Conservation (phyloP, 2,113 vertebrate genomes). For the Platysternon megacephalum region DNA sequence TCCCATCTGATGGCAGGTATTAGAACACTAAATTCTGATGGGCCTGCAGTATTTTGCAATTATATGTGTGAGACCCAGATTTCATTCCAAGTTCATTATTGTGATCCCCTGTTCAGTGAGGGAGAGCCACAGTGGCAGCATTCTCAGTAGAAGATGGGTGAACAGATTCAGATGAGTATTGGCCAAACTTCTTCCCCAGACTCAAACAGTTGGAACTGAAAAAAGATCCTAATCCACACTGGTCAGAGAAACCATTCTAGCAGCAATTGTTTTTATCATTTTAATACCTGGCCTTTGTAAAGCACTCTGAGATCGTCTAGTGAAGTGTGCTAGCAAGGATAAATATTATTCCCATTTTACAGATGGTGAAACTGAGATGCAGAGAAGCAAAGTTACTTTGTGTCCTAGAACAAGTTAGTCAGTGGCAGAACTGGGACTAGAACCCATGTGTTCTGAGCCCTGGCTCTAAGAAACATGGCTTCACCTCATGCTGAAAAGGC, state of each 20-base stretch:
- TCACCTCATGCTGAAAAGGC: not conserved
- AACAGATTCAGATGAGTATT: not conserved
- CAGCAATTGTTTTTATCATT: not conserved
- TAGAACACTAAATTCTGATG: not conserved
- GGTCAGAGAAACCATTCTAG: not conserved
- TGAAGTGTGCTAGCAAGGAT: not conserved
- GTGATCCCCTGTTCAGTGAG: not conserved
- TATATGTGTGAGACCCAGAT: not conserved
- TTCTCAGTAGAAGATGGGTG: not conserved
- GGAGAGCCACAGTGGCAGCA: not conserved
- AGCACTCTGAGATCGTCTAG: not conserved
- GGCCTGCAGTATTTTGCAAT: not conserved
- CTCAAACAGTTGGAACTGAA: not conserved
- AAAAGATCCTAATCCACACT: not conserved
- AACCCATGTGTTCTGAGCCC: not conserved
- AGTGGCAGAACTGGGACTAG: not conserved
- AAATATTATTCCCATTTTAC: not conserved
- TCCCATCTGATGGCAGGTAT: not conserved
- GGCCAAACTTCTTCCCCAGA: not conserved
- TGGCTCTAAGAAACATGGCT: not conserved
- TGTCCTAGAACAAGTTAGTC: not conserved
- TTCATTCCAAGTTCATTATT: not conserved
- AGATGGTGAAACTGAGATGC: not conserved
- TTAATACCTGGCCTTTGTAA: not conserved
- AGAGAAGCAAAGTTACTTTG: not conserved